phyloP scores from a whole-genome alignment of 2,888 invertebrate species.

The Cecidostiba fungosa region DNA sequence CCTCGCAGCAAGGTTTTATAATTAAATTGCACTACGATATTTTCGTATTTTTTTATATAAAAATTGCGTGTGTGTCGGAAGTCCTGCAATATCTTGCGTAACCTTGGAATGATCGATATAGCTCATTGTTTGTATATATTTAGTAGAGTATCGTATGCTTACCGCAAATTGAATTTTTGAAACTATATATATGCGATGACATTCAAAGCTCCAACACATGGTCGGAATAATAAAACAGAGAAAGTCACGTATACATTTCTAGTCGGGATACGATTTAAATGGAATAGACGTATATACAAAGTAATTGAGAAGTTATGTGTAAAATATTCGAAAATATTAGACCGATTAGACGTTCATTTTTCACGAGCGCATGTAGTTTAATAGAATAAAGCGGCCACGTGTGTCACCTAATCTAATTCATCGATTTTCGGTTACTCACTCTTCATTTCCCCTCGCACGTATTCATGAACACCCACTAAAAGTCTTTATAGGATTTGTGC shows the following conservation, averaged over 20 bases:
- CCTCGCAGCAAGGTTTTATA: not conserved
- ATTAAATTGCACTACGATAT: not conserved
- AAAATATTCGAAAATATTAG: not conserved
- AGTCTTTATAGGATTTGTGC: not conserved
- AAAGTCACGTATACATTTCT: not conserved
- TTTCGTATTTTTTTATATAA: too few relatives aligned
- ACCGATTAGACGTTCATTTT: not conserved
- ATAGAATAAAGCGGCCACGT: not conserved
- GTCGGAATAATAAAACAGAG: not conserved
- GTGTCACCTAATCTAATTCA: not conserved
- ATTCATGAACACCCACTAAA: not conserved
- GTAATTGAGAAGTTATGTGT: not conserved
- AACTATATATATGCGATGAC: not conserved
- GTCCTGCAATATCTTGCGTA: not conserved
- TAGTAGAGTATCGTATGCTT: not conserved
- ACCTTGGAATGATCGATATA: not conserved
- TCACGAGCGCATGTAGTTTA: not conserved
- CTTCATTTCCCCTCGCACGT: not conserved
- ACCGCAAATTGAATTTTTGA: not conserved
- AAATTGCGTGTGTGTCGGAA: not conserved
- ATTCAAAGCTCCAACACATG: not conserved
- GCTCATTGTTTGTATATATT: not conserved
- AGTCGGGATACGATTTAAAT: not conserved
- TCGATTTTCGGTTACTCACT: slow-evolving; percentile 31
- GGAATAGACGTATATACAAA: not conserved